phyloP scores from a whole-genome alignment of 2,113 vertebrate species.

The Sula dactylatra region DNA sequence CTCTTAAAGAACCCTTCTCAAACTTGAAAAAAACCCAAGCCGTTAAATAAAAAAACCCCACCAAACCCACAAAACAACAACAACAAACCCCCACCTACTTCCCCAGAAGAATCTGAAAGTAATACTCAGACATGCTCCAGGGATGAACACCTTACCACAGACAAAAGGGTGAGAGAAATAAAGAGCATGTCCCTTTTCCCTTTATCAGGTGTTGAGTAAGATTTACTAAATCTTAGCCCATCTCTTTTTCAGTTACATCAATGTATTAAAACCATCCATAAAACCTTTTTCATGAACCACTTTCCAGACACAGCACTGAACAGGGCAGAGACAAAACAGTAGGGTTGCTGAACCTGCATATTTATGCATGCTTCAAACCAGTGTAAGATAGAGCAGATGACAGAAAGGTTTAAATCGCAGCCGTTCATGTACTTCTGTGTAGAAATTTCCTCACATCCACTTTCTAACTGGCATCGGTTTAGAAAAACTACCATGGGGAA shows the following conservation, averaged over 20 bases:
- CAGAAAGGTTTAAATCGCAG: background rate
- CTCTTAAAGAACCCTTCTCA: background rate
- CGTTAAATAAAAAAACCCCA: background rate
- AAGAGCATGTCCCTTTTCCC: accelerated
- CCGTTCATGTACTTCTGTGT: background rate
- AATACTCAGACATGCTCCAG: background rate
- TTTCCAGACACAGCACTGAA: background rate
- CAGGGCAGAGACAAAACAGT: background rate
- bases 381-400: background rate
- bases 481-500: background rate
- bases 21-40: background rate
- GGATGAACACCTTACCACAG: background rate
- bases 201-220: background rate
- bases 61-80: background rate
- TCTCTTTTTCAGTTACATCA: background rate
- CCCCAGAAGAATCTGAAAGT: background rate
- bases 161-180: background rate
- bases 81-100: background rate
- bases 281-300: background rate
- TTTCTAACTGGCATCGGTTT: background rate
- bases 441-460: background rate
- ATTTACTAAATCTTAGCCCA: background rate
- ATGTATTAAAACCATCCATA: background rate
- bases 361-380: background rate
- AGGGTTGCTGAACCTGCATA: background rate